Evolutionary conservation across 1,140 invertebrate species (phyloP).

Genomic region (Hyles vespertilio): DNA sequence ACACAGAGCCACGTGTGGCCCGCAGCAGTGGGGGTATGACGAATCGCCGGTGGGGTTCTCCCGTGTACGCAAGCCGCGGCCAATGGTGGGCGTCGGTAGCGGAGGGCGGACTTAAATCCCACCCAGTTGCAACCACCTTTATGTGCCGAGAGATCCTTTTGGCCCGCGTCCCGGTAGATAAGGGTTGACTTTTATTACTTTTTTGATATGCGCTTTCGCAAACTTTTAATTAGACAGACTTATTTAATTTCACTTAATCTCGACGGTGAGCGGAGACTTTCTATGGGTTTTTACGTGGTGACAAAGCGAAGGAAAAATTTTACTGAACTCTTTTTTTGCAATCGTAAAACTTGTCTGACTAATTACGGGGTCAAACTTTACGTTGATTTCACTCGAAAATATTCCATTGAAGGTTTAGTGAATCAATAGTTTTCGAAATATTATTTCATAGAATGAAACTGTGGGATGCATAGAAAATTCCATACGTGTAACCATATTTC

Average conservation of each 20-base stretch:
- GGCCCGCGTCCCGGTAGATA: slow-evolving; percentile 20
- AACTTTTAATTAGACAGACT: neutral
- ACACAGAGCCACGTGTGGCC: slow-evolving; percentile 43
- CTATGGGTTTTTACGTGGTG: slow-evolving; percentile 12
- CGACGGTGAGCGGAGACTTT: slow-evolving; percentile 1
- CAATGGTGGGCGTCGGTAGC: slow-evolving; percentile 43
- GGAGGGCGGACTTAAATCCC: slow-evolving; percentile 43
- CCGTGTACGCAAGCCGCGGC: slow-evolving; percentile 30
- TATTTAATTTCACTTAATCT: neutral
- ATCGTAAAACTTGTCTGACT: too few relatives aligned
- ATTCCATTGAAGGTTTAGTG: too few relatives aligned
- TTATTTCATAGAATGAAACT: too few relatives aligned
- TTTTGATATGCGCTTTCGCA: neutral
- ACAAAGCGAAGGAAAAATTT: slow-evolving; percentile 1
- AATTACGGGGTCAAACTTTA: too few relatives aligned
- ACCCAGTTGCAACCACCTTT: slow-evolving; percentile 41
- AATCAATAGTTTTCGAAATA: too few relatives aligned
- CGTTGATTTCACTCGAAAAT: too few relatives aligned
- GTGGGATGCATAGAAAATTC: too few relatives aligned
- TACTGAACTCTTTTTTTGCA: slow-evolving; percentile 1
- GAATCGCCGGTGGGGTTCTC: slow-evolving; percentile 48
- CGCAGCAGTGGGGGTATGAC: slow-evolving; percentile 42
- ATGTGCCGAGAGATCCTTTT: slow-evolving; percentile 35
- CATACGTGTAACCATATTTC: too few relatives aligned
- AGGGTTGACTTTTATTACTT: slow-evolving; percentile 43